Evolutionary conservation across 1,140 invertebrate species (phyloP).

Genomic region (Hyles euphorbiae): DNA sequence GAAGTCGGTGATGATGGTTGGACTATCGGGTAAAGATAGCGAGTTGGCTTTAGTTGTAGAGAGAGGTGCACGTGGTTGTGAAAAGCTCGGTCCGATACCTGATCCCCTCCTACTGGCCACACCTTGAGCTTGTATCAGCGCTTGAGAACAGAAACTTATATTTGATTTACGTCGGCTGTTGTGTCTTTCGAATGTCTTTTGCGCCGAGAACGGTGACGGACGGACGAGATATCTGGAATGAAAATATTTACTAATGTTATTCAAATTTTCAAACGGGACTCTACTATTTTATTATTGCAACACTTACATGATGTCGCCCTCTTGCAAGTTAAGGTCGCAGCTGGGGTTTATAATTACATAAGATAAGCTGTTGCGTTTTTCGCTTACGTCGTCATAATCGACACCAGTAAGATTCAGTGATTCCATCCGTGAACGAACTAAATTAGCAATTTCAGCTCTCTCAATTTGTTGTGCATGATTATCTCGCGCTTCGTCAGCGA

Average conservation of each 20-base stretch:
- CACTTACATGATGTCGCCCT: constrained; percentile 95
- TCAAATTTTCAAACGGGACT: too few relatives aligned
- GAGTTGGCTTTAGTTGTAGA: constrained; percentile 91
- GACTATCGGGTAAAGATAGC: constrained; percentile 90
- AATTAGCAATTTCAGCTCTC: constrained; percentile 94
- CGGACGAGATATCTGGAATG: constrained; percentile 87
- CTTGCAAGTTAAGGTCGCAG: constrained; percentile 96
- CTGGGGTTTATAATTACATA: constrained; percentile 99
- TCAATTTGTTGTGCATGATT: constrained; percentile 94
- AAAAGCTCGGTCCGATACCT: constrained; percentile 78
- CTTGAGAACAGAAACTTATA: constrained; percentile 91
- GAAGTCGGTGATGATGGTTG: constrained; percentile 84
- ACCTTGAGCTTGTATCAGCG: constrained; percentile 79
- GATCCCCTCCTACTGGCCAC: constrained; percentile 76
- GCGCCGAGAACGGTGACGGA: constrained; percentile 93
- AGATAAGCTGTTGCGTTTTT: constrained; percentile 93
- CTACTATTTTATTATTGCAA: too few relatives aligned
- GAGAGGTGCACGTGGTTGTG: constrained; percentile 82
- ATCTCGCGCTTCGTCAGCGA: constrained; percentile 88
- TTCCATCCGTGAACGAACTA: constrained; percentile 95
- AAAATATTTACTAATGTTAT: constrained; percentile 2
- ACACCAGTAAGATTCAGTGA: constrained; percentile 91
- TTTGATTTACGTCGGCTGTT: constrained; percentile 93
- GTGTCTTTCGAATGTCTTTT: constrained; percentile 94
- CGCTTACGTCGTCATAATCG: constrained; percentile 95